phyloP scores from a whole-genome alignment of 2,113 vertebrate genomes.

The Chloropsis cyanopogon region DNA sequence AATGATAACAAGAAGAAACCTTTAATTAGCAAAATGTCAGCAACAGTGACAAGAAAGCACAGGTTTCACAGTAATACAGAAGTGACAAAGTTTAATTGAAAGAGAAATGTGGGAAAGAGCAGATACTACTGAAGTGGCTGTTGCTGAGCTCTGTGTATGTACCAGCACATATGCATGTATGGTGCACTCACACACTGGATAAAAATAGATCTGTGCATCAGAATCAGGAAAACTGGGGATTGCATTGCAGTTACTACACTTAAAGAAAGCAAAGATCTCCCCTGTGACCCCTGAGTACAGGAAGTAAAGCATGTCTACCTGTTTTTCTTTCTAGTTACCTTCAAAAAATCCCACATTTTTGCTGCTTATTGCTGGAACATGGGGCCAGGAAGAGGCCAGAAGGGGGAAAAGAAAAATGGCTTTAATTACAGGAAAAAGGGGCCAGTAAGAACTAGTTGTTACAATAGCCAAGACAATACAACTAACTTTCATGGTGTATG shows the following conservation, averaged over 20 bases:
- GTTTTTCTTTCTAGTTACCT: background rate
- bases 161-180: no score
- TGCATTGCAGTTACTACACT: background rate
- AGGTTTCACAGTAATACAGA: background rate
- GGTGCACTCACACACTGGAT: background rate
- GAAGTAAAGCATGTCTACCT: conserved; percentile 5
- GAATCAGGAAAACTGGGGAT: background rate
- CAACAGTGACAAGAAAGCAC: background rate
- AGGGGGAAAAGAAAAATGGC: conserved; percentile 32
- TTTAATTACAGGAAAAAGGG: conserved; percentile 59
- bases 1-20: background rate
- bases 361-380: background rate
- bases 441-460: conserved; percentile 16
- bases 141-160: background rate
- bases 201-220: background rate
- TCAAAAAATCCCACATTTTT: conserved; percentile 1
- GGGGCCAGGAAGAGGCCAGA: conserved; percentile 47
- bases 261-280: background rate
- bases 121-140: background rate
- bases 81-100: background rate
- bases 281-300: background rate
- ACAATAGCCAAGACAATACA: conserved; percentile 2
- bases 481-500: background rate
- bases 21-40: background rate
- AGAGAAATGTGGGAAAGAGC: background rate